Base-by-base conservation (phyloP, 1,140 invertebrate genomes). In the Zaprionus gabonicus region DNA sequence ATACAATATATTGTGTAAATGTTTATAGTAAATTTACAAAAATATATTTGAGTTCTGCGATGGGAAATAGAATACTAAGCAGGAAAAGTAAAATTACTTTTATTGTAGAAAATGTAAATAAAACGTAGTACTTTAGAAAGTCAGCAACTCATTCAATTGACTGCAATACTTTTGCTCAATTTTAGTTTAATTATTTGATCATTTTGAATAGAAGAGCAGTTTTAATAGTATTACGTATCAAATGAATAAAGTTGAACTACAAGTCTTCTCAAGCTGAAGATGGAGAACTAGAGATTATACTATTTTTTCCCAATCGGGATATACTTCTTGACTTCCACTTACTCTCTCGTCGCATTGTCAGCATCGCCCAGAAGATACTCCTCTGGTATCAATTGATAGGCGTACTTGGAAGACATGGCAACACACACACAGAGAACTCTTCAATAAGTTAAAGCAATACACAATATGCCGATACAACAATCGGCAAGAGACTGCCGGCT, bases 391-490 rank as follows among this genome's bases (percentile, higher is more conserved):
- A 82, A 44, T 44, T 87, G 90, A 75, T 91, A 91, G 4, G 76
- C 49, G 73, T 82, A 91, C 66, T 91, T 90, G 9, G 82, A 90
- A 56, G 68, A 71, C 90, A 91, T 91, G 9, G 56, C 71, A 36
- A 6, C 31, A 44, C 38, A 15, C 51, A 10, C 51, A 10, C 36
- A 38, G 25, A 10, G 12, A 20, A 12, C 6, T 20, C 44, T 60
- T 38, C 23, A n/a, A 46, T 36, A 23, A 51, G 23, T 2, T 20
- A 25, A 46, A 57, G 36, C 49, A 13, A 12, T 44, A 23, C n/a
- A 34, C 51, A 28, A 76, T 55, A 31, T 13, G 23, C 63, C 28
- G 27, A 17, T 46, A 3, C 5, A 4, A 82, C 69, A 71, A 41
- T 38, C 53, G 56, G 44, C 56, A 53, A 46, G 41, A 23, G 25